phyloP scores from a whole-genome alignment of 2,888 invertebrate species.

The Drosophila melanosoma region DNA sequence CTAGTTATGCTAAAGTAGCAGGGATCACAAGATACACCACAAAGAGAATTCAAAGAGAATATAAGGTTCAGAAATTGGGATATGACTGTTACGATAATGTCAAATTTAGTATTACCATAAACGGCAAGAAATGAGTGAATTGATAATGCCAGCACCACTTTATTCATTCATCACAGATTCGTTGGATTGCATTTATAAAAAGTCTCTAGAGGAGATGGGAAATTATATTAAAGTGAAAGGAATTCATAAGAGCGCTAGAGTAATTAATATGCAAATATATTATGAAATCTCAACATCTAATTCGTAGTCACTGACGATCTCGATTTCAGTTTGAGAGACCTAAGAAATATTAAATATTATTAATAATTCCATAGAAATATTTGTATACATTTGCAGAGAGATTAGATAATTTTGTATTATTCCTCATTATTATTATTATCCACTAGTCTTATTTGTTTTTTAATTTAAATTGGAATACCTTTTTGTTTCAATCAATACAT shows the following conservation, averaged over 20 bases:
- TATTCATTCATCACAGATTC: rapidly evolving
- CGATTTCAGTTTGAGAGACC: background rate
- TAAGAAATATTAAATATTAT: background rate
- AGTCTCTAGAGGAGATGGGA: slow-evolving; percentile 11
- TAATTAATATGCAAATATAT: background rate
- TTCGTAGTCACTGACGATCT: background rate
- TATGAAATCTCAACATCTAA: too few relatives aligned
- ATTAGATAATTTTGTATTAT: background rate
- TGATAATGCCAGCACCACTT: background rate
- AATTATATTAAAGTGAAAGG: slow-evolving; percentile 35
- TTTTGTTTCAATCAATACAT: background rate
- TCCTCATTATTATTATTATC: background rate
- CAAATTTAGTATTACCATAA: slow-evolving; percentile 58
- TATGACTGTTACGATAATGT: slow-evolving; percentile 9
- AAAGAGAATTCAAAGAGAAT: background rate
- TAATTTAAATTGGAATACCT: background rate
- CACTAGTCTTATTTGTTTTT: background rate
- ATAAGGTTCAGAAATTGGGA: background rate
- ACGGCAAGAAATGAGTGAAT: slow-evolving; percentile 52
- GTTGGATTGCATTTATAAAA: background rate
- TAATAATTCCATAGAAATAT: background rate
- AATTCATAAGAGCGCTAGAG: background rate
- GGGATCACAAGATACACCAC: background rate
- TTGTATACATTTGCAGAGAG: background rate
- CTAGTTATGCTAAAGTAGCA: background rate